A percentile compares a stretch with the other conserved stretches of the same genome.
Evolutionary conservation across 1,140 invertebrate genomes (phyloP).

Genomic region (Pseudomyrmex concolor): DNA sequence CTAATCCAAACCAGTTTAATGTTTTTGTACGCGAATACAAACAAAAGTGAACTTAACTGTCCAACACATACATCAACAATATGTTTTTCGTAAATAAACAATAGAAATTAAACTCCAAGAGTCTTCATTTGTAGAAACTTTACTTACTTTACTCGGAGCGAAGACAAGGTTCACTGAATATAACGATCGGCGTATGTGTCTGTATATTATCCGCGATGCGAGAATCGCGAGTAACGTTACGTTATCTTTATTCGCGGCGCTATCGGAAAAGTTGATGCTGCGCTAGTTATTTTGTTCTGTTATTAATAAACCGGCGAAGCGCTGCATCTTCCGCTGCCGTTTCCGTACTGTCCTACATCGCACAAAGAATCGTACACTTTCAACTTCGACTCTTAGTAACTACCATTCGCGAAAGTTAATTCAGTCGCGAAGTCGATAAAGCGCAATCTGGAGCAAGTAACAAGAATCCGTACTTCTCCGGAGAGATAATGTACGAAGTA

Average conservation of each 20-base stretch:
- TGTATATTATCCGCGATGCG: slow-evolving; percentile 11
- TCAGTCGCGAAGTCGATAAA: slow-evolving; percentile 51
- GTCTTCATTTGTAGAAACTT: slow-evolving; percentile 48
- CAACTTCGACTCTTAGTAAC: slow-evolving; percentile 18
- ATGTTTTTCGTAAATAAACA: slow-evolving; percentile 22
- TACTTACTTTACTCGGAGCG: slow-evolving; percentile 40
- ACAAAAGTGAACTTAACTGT: slow-evolving; percentile 2
- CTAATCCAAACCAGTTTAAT: slow-evolving; percentile 12
- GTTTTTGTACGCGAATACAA: not conserved
- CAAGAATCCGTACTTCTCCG: slow-evolving; percentile 2
- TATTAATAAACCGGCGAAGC: slow-evolving; percentile 61
- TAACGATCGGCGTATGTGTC: not conserved
- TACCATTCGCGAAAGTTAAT: slow-evolving; percentile 36
- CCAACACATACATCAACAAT: too few species aligned
- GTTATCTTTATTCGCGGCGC: slow-evolving; percentile 38
- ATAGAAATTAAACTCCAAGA: slow-evolving; percentile 28
- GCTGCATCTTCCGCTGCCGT: slow-evolving; percentile 6
- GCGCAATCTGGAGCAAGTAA: slow-evolving; percentile 53
- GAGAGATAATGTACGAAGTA: slow-evolving; percentile 28
- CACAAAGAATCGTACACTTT: slow-evolving; percentile 53
- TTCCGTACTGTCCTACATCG: slow-evolving; percentile 7
- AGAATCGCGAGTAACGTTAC: slow-evolving; percentile 41
- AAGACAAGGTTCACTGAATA: slow-evolving; percentile 6
- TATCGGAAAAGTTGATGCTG: slow-evolving; percentile 12
- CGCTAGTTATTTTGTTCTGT: slow-evolving; percentile 52